Evolutionary conservation across 1,140 invertebrate species (phyloP).

Genomic region (Conus ventricosus): DNA sequence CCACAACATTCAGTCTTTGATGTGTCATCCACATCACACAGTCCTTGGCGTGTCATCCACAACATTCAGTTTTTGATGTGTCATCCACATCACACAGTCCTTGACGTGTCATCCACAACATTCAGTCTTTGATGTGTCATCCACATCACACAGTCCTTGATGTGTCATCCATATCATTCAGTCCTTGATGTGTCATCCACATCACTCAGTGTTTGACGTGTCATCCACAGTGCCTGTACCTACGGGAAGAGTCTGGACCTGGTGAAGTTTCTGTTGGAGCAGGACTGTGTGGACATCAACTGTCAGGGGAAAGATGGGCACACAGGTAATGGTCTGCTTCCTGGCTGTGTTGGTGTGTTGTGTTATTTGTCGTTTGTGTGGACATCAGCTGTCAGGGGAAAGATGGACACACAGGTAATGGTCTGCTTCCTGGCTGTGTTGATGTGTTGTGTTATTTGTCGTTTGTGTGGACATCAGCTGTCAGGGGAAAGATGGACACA

Average conservation of each 20-base stretch:
- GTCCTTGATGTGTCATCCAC: too few species aligned
- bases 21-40: too few species aligned
- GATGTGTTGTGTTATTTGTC: not conserved
- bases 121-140: too few species aligned
- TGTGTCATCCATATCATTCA: too few species aligned
- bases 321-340: slow-evolving; percentile 66
- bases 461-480: slow-evolving; percentile 72
- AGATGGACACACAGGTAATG: slow-evolving; percentile 75
- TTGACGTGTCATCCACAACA: too few species aligned
- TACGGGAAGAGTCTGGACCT: slow-evolving; percentile 75
- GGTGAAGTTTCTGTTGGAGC: slow-evolving; percentile 75
- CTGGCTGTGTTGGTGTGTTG: not conserved
- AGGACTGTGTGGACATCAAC: slow-evolving; percentile 73
- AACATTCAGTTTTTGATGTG: slow-evolving; percentile 28
- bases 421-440: slow-evolving; percentile 33
- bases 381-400: slow-evolving; percentile 76
- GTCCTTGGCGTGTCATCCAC: not conserved
- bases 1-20: too few species aligned
- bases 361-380: slow-evolving; percentile 34
- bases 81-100: too few species aligned
- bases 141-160: too few species aligned
- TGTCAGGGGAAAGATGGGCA: slow-evolving; percentile 76
- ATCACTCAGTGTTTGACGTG: too few species aligned
- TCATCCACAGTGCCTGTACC: slow-evolving; percentile 73
- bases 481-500: slow-evolving; percentile 76